Conservation (phyloP, 2,888 invertebrate species). For the Aethes cnicana region DNA sequence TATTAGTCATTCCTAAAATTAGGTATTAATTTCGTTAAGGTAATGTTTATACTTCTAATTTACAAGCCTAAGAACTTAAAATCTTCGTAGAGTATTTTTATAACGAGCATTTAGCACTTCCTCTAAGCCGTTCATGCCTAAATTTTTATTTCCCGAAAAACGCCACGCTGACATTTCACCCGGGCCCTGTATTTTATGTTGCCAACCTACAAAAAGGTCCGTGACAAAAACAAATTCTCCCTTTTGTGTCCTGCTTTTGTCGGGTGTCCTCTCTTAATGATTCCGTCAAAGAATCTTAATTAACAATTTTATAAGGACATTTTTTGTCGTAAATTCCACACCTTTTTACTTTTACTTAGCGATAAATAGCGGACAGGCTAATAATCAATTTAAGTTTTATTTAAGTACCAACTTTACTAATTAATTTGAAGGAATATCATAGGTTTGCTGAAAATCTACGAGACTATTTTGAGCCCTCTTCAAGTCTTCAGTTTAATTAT, state of each 20-base stretch:
- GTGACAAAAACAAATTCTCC: slow-evolving; percentile 29
- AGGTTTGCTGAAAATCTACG: no score
- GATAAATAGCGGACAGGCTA: background rate
- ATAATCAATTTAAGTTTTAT: background rate
- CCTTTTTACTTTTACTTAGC: slow-evolving; percentile 7
- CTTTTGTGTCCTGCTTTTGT: slow-evolving; percentile 22
- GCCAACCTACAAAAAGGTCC: slow-evolving; percentile 15
- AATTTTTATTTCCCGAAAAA: slow-evolving; percentile 12
- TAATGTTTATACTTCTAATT: background rate
- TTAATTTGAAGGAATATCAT: no score
- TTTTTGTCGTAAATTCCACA: slow-evolving; percentile 4
- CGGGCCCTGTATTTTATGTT: slow-evolving; percentile 17
- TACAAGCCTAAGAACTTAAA: background rate
- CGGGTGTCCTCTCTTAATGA: slow-evolving; percentile 12
- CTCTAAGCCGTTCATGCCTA: slow-evolving; percentile 4
- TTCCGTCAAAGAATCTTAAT: slow-evolving; percentile 22
- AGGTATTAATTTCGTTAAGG: background rate
- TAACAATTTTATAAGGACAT: slow-evolving; percentile 13
- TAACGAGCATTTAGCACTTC: slow-evolving; percentile 14
- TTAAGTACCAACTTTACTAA: background rate
- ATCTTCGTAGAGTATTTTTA: slow-evolving; percentile 7
- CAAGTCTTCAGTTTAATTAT: no score
- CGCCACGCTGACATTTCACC: slow-evolving; percentile 10
- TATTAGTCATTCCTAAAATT: no score
- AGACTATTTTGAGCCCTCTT: no score